Evolutionary conservation across 2,797 vertebrate genomes (phyloP).

Genomic region (Hephaestus fuliginosus): DNA sequence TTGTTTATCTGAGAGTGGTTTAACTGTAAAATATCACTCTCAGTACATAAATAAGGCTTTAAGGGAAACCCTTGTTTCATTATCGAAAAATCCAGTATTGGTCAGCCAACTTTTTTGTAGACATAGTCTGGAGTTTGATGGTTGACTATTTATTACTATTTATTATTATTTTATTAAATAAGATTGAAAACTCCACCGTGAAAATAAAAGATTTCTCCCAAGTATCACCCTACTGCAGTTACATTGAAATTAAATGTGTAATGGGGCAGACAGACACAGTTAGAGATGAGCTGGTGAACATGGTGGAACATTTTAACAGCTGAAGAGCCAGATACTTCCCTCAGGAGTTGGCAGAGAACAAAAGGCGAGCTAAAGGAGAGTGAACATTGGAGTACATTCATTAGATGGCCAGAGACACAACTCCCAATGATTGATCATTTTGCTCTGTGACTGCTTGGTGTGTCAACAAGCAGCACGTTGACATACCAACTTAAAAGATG

Average conservation of each 20-base stretch:
- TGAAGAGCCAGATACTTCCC: not conserved
- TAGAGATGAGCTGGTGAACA: not conserved
- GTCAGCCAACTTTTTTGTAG: not conserved
- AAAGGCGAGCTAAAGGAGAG: not conserved
- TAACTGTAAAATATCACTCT: not conserved
- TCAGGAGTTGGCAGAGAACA: not conserved
- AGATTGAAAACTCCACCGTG: not conserved
- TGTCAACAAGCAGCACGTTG: not conserved
- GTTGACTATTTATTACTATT: not conserved
- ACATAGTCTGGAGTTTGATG: not conserved
- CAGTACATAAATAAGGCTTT: not conserved
- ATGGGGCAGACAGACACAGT: not conserved
- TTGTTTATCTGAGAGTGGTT: not conserved
- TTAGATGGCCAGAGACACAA: not conserved
- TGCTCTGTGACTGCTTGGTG: not conserved
- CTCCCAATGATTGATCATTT: not conserved
- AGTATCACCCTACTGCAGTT: not conserved
- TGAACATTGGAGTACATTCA: not conserved
- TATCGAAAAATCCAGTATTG: not conserved
- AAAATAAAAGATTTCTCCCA: not conserved
- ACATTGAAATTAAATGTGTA: not conserved
- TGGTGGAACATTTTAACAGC: not conserved
- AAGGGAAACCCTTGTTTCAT: not conserved
- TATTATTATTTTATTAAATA: too few relatives aligned
- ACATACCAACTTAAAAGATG: not conserved